Evolutionary conservation across 2,113 vertebrate genomes (phyloP).

Genomic region (Jacana jacana): DNA sequence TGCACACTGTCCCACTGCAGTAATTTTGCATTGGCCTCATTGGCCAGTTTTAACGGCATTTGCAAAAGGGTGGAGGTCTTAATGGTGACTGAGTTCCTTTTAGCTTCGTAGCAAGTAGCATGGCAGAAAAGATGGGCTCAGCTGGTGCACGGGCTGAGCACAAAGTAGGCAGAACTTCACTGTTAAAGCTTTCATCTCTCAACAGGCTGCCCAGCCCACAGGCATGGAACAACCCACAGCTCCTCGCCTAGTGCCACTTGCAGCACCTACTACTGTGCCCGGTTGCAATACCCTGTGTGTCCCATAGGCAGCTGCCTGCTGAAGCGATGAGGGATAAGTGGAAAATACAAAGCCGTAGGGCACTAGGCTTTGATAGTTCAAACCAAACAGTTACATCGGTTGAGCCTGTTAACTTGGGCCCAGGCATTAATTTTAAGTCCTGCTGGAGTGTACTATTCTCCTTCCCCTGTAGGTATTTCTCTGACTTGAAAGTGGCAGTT

Average conservation of each 20-base stretch:
- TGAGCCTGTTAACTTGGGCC: background rate
- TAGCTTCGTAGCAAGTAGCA: background rate
- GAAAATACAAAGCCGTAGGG: background rate
- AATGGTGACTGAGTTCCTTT: background rate
- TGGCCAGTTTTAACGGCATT: background rate
- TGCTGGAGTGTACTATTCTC: background rate
- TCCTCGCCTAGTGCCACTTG: fast-evolving
- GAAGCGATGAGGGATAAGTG: background rate
- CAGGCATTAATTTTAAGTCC: background rate
- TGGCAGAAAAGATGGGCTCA: background rate
- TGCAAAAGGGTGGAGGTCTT: background rate
- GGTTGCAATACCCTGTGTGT: background rate
- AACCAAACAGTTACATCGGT: background rate
- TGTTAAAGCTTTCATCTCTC: background rate
- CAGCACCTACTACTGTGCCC: background rate
- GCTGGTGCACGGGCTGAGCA: background rate
- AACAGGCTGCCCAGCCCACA: background rate
- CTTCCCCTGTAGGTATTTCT: background rate
- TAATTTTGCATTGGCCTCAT: background rate
- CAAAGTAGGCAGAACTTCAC: background rate
- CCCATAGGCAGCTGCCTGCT: background rate
- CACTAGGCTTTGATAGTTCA: background rate
- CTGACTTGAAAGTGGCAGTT: background rate
- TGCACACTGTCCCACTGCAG: background rate
- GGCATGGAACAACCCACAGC: background rate